Base-by-base conservation (phyloP, 2,113 vertebrate genomes). In the Xenopus tropicalis region DNA sequence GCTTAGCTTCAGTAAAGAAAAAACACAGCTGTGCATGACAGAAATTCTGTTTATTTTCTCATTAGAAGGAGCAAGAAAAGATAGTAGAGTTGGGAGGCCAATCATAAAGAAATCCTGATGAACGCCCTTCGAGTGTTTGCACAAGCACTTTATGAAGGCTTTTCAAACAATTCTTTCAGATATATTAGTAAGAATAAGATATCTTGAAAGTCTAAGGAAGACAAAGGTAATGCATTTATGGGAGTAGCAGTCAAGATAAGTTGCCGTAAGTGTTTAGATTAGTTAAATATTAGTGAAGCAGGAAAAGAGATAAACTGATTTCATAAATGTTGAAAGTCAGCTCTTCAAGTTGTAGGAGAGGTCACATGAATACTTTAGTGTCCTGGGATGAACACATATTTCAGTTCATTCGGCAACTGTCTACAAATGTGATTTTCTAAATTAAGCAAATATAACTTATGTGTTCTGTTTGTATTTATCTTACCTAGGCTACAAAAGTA, bases 231-330 rank as follows among this genome's bases (percentile, higher is more conserved):
- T 92, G 88, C 86, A 82, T 84, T 89, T 91, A 86, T 84, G 89
- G 87, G 86, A 88, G 82, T 85, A 85, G 87, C 83, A 83, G 87
- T 91, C 87, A 89, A 93, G 94, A 97, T 96, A 94, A 86, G 79
- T 90, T 91, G 86, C 78, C 82, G 84, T 85, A 85, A 91, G 86
- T 92, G 86, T 88, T 85, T 90, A 90, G 85, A 88, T 86, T 90
- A 88, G 93, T 96, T 95, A 95, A 96, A 94, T 90, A 96, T 97
- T 94, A 95, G 91, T 90, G 86, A 85, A 90, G 78, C 78, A 85
- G 84, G 89, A 88, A 91, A 91, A 91, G 90, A 79, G 83, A 13
- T n/a, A 83, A 83, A 90, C 90, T 88, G 86, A 89, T 80, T 79
- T 89, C 83, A 84, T 87, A 86, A 85, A 83, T 80, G 83, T 83